Conservation (phyloP, 1,140 invertebrate species). For the Rhyzopertha dominica region DNA sequence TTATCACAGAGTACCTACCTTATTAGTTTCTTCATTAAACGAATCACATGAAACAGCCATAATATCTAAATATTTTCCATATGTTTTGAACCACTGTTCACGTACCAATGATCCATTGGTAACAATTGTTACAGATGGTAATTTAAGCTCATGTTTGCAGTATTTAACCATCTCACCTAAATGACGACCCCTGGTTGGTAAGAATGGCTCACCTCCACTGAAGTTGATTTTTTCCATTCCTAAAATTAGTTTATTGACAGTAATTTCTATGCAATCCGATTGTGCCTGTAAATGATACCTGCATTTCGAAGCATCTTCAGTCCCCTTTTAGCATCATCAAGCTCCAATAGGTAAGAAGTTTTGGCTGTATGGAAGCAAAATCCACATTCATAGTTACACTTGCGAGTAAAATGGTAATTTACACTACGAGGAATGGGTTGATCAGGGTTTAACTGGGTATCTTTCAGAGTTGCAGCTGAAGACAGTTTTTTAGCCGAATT, state of each 20-base stretch:
- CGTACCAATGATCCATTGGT: conserved; percentile 47
- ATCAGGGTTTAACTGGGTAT: too few species aligned
- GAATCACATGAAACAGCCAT: conserved; percentile 48
- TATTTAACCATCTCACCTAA: conserved; percentile 45
- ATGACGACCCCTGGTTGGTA: conserved; percentile 34
- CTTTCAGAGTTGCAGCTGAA: too few species aligned
- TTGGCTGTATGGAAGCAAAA: conserved; percentile 50
- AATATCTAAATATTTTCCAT: conserved; percentile 45
- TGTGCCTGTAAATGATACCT: too few species aligned
- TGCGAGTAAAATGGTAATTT: conserved; percentile 47
- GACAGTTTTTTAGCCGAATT: too few species aligned
- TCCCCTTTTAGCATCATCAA: conserved; percentile 44
- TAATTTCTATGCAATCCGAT: too few species aligned
- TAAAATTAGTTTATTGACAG: conserved; percentile 18
- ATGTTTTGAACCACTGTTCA: conserved; percentile 43
- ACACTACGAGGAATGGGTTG: conserved; percentile 42
- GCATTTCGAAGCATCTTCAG: conserved; percentile 38
- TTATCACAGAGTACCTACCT: conserved; percentile 19
- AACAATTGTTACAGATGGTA: conserved; percentile 46
- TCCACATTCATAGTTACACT: conserved; percentile 47
- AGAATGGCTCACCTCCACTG: conserved; percentile 48
- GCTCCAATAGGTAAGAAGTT: conserved; percentile 43
- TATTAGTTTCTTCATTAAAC: conserved; percentile 45
- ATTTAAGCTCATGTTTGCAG: conserved; percentile 40
- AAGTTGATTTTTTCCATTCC: conserved; percentile 50